Percentiles rank a stretch among this genome's conserved stretches.
Conservation (phyloP, 2,113 vertebrate genomes). For the Probosciger aterrimus region DNA sequence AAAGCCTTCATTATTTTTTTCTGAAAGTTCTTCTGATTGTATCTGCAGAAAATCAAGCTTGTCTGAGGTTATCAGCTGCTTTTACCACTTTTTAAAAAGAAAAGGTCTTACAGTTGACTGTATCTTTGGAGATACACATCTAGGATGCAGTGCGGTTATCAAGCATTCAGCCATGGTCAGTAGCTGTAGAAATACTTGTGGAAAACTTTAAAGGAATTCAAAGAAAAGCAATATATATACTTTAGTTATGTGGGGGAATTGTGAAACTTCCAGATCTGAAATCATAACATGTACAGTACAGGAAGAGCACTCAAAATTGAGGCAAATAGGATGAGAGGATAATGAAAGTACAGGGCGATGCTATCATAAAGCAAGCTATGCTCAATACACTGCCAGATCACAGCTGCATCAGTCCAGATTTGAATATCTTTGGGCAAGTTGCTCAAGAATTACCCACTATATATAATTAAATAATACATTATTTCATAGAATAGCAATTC, state of each 20-base stretch:
- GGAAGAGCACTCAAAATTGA: background rate
- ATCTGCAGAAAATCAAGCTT: background rate
- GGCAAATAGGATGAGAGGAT: background rate
- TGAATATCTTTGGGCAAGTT: background rate
- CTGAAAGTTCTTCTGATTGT: background rate
- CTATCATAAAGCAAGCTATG: background rate
- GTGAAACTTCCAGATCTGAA: background rate
- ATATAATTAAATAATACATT: background rate
- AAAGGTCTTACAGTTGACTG: background rate
- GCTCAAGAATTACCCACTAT: background rate
- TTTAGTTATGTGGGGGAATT: background rate
- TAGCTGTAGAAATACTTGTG: background rate
- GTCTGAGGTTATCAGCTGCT: background rate
- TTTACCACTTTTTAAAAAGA: background rate
- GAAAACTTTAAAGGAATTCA: background rate
- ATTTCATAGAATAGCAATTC: background rate
- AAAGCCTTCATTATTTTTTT: background rate
- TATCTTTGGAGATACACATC: background rate
- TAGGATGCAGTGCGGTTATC: background rate
- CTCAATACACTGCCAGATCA: background rate
- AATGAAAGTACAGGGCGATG: background rate
- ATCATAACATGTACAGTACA: accelerated
- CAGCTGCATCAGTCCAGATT: background rate
- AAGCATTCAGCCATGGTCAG: background rate
- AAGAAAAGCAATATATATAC: background rate